Percentiles rank a stretch among this genome's conserved stretches.
These are phyloP conservation scores for Protodeltote pygarga DNA, from an alignment of 2,888 invertebrate species.

Conservation along the genomic window DNA sequence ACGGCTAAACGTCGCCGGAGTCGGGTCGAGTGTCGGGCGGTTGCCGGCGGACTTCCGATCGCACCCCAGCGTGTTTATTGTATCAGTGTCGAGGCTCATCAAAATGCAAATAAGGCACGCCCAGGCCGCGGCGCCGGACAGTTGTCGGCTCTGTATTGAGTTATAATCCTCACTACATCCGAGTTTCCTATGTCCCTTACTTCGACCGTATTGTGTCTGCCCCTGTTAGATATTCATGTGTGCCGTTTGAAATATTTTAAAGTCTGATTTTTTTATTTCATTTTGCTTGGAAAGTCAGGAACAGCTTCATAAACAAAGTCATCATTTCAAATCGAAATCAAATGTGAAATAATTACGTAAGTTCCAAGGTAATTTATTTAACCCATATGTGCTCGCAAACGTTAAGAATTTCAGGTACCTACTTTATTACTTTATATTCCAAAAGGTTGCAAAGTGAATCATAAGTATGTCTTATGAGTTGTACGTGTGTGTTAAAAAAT, in stretches of 20 bases:
- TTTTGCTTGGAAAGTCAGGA: too few relatives aligned
- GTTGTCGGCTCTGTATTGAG: constrained; percentile 78
- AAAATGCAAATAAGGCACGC: constrained; percentile 85
- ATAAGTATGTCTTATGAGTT: too few relatives aligned
- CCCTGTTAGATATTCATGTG: constrained; percentile 34
- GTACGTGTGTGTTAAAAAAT: too few relatives aligned
- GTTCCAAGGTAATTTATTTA: too few relatives aligned
- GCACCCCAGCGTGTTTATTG: constrained; percentile 80
- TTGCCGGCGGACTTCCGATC: constrained; percentile 57
- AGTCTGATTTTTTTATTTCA: constrained; percentile 1
- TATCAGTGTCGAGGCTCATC: constrained; percentile 85
- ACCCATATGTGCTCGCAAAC: too few relatives aligned
- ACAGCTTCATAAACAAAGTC: too few relatives aligned
- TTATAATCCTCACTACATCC: constrained; percentile 69
- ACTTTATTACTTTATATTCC: too few relatives aligned
- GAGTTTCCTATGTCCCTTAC: constrained; percentile 51
- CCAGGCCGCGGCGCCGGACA: constrained; percentile 72
- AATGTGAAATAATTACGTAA: too few relatives aligned
- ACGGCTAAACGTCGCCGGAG: constrained; percentile 70
- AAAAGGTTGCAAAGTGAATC: too few relatives aligned
- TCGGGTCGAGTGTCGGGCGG: constrained; percentile 54
- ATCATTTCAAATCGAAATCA: too few relatives aligned
- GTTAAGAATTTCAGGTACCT: too few relatives aligned
- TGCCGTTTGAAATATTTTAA: constrained; percentile 21
- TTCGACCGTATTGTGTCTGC: constrained; percentile 41